These are phyloP conservation scores for Xestia ashworthii DNA, from an alignment of 2,888 invertebrate genomes.

Conservation along the genomic window DNA sequence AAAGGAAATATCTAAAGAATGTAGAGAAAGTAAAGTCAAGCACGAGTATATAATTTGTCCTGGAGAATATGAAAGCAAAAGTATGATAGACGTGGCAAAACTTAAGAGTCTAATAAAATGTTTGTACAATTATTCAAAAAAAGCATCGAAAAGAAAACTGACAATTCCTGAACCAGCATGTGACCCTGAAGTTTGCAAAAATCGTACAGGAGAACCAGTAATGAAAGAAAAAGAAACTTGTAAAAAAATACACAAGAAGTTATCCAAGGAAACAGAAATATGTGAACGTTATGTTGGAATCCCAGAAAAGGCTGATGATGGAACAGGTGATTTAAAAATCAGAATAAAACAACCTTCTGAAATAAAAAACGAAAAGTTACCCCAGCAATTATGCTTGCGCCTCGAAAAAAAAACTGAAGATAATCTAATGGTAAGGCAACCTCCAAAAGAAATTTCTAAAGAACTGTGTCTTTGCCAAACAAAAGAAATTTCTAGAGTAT, in stretches of 20 bases:
- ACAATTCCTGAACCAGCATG: not conserved
- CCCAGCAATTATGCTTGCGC: not conserved
- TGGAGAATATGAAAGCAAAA: slow-evolving; percentile 1
- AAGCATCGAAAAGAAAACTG: slow-evolving; percentile 17
- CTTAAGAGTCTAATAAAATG: slow-evolving; percentile 51
- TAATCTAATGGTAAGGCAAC: not conserved
- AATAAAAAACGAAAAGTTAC: not conserved
- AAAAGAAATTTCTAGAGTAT: not conserved
- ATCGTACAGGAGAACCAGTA: not conserved
- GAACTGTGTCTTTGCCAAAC: too few species aligned
- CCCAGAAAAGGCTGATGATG: slow-evolving; percentile 23
- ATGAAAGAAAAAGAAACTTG: not conserved
- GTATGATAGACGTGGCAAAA: slow-evolving; percentile 22
- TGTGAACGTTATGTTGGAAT: not conserved
- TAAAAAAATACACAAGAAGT: not conserved
- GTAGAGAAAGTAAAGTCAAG: not conserved
- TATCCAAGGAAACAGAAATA: not conserved
- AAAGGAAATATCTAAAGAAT: too few species aligned
- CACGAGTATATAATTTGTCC: slow-evolving; percentile 17
- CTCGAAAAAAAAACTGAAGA: not conserved
- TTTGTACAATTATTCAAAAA: slow-evolving; percentile 60
- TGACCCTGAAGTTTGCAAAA: not conserved
- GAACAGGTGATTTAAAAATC: not conserved
- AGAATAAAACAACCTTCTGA: not conserved
- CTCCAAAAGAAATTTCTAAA: too few species aligned